Percentiles rank a stretch among this genome's conserved stretches.
These are phyloP conservation scores for Stenodema calcarata DNA, from an alignment of 2,888 invertebrate genomes.

Conservation along the genomic window DNA sequence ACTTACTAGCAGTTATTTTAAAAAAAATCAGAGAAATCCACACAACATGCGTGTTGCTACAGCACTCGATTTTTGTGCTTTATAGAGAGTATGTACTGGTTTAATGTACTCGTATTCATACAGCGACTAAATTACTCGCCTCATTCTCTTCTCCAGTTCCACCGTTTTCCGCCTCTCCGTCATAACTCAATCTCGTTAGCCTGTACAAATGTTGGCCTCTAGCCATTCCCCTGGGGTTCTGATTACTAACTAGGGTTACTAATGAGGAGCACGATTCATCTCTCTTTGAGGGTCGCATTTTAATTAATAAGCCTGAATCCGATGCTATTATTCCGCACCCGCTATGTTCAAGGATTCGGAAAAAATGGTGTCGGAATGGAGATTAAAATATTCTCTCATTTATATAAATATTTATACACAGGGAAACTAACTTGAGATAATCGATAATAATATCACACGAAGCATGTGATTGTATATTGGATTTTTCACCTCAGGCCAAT, in stretches of 20 bases:
- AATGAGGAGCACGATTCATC: slow-evolving; percentile 19
- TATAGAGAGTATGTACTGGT: background rate
- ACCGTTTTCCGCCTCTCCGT: background rate
- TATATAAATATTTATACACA: background rate
- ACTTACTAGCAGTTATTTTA: too few relatives aligned
- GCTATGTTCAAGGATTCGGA: background rate
- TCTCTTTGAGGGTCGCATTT: background rate
- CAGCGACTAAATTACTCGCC: background rate
- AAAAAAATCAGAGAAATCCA: too few relatives aligned
- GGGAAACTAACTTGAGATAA: background rate
- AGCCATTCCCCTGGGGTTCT: slow-evolving; percentile 8
- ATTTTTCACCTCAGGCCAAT: background rate
- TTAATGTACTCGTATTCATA: background rate
- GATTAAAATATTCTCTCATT: too few relatives aligned
- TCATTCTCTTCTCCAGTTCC: background rate
- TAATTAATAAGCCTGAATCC: background rate
- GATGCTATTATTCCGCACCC: background rate
- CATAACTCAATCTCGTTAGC: slow-evolving; percentile 26
- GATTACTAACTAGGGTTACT: slow-evolving; percentile 24
- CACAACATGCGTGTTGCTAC: too few relatives aligned
- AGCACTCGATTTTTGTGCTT: too few relatives aligned
- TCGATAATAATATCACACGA: background rate
- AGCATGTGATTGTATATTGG: background rate
- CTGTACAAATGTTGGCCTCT: slow-evolving; percentile 6
- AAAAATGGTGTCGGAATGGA: background rate